Evolutionary conservation across 2,113 vertebrate species (phyloP), one percentile per base, ranked within the genome.

Genomic region (Manacus vitellinus): DNA sequence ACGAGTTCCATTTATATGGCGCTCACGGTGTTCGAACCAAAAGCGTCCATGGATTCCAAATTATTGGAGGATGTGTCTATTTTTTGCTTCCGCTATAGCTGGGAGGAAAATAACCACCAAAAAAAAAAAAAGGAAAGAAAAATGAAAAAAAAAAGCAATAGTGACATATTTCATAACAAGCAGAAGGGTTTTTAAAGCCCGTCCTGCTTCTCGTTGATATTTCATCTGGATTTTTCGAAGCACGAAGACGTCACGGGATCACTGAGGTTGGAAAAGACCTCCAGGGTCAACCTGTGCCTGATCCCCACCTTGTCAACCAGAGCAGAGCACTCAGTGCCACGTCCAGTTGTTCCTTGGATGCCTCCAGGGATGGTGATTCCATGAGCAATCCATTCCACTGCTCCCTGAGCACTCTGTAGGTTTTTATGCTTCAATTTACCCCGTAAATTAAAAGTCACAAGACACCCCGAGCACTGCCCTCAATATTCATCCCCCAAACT

Each of bases 11-110:
- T 93, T 95, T 96, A 96, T 86, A 86, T 85, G 93, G 85, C 86
- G 31, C 92, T 73, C 93, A 91, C 44, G 27, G 78, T 21, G 61
- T 52, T 55, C 87, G 87, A 91, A 84, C 83, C 88, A 80, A 94
- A 93, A 92, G 90, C 94, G 87, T 92, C 85, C 47, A 68, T 65
- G 92, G 95, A 93, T 92, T 96, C 95, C 90, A 88, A 84, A 92
- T 94, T 92, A 88, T 89, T 83, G 88, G 88, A 96, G 95, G 88
- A 83, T 55, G 90, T 41, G 49, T 67, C 95, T 96, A 96, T 96
- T 96, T 97, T 97, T 93, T 90, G 59, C 35, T 55, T 52, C 67
- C 43, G 28, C 88, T 74, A n/a, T 88, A 93, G 96, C 68, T 96
- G 94, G 33, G 92, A 94, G 65, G 85, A 92, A 96, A 97, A 96